These are phyloP conservation scores for Enteromius mattozi DNA, from an alignment of 2,797 vertebrate genomes.

Conservation along the genomic window DNA sequence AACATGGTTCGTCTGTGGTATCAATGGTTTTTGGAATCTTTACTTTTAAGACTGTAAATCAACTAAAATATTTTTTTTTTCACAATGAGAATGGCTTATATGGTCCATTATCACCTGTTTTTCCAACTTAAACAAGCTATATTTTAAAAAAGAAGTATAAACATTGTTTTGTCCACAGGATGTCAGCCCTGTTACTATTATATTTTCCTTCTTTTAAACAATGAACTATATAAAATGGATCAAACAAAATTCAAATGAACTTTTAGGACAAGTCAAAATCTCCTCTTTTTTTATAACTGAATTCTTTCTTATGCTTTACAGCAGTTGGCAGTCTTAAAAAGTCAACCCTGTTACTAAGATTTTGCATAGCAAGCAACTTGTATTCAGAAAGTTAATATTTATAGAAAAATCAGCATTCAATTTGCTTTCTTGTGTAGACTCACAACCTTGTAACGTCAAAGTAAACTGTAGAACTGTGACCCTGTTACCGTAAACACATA, in stretches of 20 bases:
- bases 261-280: not conserved
- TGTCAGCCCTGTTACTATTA: not conserved
- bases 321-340: not conserved
- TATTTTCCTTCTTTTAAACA: not conserved
- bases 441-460: not conserved
- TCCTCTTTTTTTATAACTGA: not conserved
- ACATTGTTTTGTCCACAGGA: not conserved
- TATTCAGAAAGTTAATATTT: too few species aligned
- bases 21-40: not conserved
- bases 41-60: not conserved
- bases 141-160: not conserved
- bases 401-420: not conserved
- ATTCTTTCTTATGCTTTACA: not conserved
- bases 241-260: not conserved
- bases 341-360: not conserved
- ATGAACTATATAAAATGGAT: not conserved
- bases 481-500: not conserved
- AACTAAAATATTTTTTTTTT: not conserved
- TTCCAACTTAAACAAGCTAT: not conserved
- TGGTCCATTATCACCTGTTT: not conserved
- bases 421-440: not conserved
- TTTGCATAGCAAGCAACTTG: not conserved
- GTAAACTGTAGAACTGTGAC: not conserved
- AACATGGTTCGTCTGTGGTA: not conserved
- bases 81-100: not conserved